Evolutionary conservation across 1,140 invertebrate genomes (phyloP), one percentile per base, ranked within the genome.

Genomic region (Camponotus pennsylvanicus): DNA sequence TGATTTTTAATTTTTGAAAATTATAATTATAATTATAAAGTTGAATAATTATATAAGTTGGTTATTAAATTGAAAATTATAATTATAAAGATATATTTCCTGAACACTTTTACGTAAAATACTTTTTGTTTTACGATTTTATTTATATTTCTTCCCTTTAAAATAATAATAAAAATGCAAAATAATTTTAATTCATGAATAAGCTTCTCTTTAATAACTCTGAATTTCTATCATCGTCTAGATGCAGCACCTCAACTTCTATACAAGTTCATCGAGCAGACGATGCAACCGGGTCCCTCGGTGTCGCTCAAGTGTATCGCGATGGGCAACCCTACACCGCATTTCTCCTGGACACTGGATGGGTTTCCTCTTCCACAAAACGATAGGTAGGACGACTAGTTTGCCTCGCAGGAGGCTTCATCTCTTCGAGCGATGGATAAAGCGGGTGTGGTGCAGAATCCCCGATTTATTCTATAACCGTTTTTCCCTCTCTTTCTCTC

Each of bases 241-340:
- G 98, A 98, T 94, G 97, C 98, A 27, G 97, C 97, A 87, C 98
- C 98, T 27, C 97, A 98, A 95, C 95, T 98, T 88, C 96, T 97
- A 88, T 98, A 98, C 95, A 98, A 97, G 96, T 99, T 99, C 95
- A 97, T 97, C 64, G 98, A 98, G 93, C 98, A 98, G 93, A 98
- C 98, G 52, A 95, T 99, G 76, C 98, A 98, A 92, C 98, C 98
- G 0, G 98, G 98, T 34, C 97, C 98, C 45, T 97, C 97, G 86
- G 97, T 98, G 66, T 98, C 98, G 2, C 95, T 99, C 86, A 98
- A 98, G 95, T 99, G 98, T 95, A 97, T 98, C 55, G 98, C 98
- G 9, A 97, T 98, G 89, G 98, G 98, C 70, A 98, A 98, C 95
- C 98, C 98, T 27, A 97, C 98, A 66, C 98, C 98, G 21, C 97